Conservation (phyloP, 2,888 invertebrate species). For the Tenthredo scrophulariae region DNA sequence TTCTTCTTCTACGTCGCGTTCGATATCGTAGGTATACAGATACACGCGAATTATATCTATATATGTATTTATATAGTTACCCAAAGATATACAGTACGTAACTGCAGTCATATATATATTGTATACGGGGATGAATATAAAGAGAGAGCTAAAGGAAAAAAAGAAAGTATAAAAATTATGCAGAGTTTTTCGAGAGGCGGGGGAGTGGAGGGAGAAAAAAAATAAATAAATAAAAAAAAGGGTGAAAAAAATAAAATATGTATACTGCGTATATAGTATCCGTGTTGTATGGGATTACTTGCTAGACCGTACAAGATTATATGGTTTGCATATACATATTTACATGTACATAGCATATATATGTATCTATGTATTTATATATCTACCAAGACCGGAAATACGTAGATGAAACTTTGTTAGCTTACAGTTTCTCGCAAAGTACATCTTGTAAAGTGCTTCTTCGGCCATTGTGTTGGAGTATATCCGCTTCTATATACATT, state of each 20-base stretch:
- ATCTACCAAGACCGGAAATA: constrained; percentile 16
- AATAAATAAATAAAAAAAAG: no score
- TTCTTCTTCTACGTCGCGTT: background rate
- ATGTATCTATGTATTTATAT: background rate
- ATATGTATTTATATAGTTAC: no score
- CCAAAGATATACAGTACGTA: background rate
- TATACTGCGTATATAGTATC: background rate
- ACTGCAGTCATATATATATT: background rate
- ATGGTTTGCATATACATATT: background rate
- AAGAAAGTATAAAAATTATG: constrained; percentile 20
- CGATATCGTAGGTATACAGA: background rate
- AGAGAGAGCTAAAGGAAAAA: background rate
- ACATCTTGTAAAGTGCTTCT: constrained; percentile 41
- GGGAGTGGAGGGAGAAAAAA: background rate
- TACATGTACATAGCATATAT: background rate
- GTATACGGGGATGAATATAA: background rate
- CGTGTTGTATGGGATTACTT: constrained; percentile 8
- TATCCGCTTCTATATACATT: constrained; percentile 23
- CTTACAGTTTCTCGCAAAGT: constrained; percentile 31
- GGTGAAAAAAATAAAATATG: background rate
- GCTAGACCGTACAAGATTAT: constrained; percentile 3
- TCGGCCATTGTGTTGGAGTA: constrained; percentile 34
- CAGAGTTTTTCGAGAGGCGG: background rate
- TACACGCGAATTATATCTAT: no score
- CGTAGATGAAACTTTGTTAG: constrained; percentile 43